phyloP scores from a whole-genome alignment of 2,113 vertebrate genomes.

The Emydocephalus ijimae region DNA sequence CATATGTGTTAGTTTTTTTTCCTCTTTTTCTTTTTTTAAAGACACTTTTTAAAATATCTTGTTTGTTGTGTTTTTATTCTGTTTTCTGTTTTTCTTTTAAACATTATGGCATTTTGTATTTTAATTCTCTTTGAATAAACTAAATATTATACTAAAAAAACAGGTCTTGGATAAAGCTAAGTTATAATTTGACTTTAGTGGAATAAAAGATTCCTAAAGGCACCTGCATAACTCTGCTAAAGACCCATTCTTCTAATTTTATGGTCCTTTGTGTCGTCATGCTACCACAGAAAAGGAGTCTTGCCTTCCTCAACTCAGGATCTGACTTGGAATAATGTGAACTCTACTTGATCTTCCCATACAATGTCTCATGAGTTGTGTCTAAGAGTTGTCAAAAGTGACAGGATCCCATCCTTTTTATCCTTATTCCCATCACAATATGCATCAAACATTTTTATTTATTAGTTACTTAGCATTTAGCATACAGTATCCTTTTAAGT shows the following conservation, averaged over 20 bases:
- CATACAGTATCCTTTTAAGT: not conserved
- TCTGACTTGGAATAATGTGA: not conserved
- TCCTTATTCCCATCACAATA: not conserved
- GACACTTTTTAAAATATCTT: not conserved
- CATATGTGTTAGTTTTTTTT: too few species aligned
- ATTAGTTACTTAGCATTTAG: not conserved
- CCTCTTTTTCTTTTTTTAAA: too few species aligned
- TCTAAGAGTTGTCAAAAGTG: not conserved
- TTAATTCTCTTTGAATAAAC: not conserved
- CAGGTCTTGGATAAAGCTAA: not conserved
- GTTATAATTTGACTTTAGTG: not conserved
- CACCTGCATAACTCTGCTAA: not conserved
- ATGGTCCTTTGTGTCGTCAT: not conserved
- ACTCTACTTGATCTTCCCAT: not conserved
- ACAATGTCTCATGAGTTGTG: not conserved
- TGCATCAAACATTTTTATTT: not conserved
- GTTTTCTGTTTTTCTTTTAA: not conserved
- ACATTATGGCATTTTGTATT: not conserved
- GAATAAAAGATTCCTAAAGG: not conserved
- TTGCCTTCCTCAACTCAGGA: not conserved
- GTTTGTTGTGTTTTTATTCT: not conserved
- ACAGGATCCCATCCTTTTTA: not conserved
- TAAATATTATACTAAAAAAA: not conserved
- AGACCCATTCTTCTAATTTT: not conserved
- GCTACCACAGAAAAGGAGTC: not conserved